These are phyloP conservation scores for Azemiops feae DNA, from an alignment of 2,113 vertebrate species.

Conservation along the genomic window DNA sequence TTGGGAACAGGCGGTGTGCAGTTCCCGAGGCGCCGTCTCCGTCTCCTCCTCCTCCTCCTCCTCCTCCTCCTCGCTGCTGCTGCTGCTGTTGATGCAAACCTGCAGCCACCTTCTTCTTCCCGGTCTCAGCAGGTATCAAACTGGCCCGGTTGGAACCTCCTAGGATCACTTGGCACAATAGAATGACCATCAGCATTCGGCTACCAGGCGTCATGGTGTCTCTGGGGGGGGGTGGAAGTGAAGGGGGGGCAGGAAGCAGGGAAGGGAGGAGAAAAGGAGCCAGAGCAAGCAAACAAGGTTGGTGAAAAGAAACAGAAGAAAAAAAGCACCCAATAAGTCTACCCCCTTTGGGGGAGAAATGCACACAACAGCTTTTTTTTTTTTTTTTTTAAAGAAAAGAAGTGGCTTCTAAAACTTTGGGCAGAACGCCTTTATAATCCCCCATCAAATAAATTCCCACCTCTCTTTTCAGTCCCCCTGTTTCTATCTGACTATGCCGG, in stretches of 20 bases:
- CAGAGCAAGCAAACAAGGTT: conserved; percentile 31
- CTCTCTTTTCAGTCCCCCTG: neutral
- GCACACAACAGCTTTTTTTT: neutral
- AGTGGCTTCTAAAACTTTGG: neutral
- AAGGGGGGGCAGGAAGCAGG: conserved; percentile 47
- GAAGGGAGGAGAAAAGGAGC: conserved; percentile 29
- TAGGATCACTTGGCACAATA: conserved; percentile 99
- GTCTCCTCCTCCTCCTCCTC: neutral
- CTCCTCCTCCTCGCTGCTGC: neutral
- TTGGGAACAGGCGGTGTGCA: conserved; percentile 84
- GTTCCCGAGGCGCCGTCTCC: conserved; percentile 74
- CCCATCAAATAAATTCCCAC: neutral
- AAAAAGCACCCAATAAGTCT: neutral
- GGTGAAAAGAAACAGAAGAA: neutral
- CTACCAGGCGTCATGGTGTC: conserved; percentile 99
- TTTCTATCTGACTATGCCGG: neutral
- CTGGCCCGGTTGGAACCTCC: conserved; percentile 97
- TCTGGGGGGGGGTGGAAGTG: conserved; percentile 74
- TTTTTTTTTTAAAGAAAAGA: neutral
- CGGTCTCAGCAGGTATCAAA: conserved; percentile 95
- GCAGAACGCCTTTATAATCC: neutral
- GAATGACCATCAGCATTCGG: conserved; percentile 99
- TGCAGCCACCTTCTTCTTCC: conserved; percentile 88
- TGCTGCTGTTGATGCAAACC: neutral
- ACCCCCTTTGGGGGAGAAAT: too few relatives aligned